Percentiles rank a stretch among this genome's conserved stretches.
Conservation (phyloP, 2,113 vertebrate genomes). For the Corydoras sp. region DNA sequence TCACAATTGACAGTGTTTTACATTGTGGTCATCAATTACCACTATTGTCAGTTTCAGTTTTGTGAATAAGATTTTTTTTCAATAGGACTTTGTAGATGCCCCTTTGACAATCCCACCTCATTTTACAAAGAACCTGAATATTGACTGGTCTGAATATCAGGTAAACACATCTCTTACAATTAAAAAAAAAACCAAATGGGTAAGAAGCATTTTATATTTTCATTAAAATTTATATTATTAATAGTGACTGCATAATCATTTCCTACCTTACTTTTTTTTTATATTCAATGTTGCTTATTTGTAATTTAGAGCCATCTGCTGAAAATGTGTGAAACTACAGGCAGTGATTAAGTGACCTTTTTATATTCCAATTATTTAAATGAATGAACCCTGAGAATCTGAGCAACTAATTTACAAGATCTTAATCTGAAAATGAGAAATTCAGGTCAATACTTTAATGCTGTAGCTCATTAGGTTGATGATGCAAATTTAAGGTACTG, state of each 20-base stretch:
- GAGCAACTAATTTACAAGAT: background rate
- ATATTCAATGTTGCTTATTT: background rate
- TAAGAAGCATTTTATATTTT: too few relatives aligned
- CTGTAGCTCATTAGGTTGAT: background rate
- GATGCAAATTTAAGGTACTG: too few relatives aligned
- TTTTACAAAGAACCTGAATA: slow-evolving; percentile 84
- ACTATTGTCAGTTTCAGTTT: background rate
- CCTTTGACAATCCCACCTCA: slow-evolving; percentile 85
- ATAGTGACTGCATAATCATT: too few relatives aligned
- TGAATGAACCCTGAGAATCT: background rate
- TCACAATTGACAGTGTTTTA: slow-evolving; percentile 3
- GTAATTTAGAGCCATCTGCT: slow-evolving; percentile 43
- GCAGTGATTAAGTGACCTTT: background rate
- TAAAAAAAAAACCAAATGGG: background rate
- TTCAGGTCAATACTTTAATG: background rate
- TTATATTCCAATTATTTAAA: background rate
- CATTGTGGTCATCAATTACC: background rate
- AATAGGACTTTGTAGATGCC: slow-evolving; percentile 92
- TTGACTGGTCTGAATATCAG: slow-evolving; percentile 96
- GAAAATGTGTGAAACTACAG: slow-evolving; percentile 29
- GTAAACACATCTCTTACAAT: slow-evolving; percentile 49
- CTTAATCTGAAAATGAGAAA: too few relatives aligned
- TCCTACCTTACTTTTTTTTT: too few relatives aligned
- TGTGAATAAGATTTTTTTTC: background rate
- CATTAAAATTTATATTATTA: too few relatives aligned